Conservation (phyloP, 2,888 invertebrate species). For the Maniola hyperantus region DNA sequence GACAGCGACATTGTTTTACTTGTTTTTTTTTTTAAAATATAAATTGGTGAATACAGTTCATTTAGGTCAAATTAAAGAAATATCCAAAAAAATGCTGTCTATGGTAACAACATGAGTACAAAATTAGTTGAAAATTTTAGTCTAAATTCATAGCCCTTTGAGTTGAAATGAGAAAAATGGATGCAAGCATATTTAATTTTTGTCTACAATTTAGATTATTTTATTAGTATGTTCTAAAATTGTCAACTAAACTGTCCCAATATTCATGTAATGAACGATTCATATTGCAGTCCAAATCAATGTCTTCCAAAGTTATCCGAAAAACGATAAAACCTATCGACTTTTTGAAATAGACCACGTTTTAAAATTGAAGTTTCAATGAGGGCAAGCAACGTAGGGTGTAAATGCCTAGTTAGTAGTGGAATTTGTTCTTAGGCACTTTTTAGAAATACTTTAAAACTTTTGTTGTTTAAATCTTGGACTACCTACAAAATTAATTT, state of each 20-base stretch:
- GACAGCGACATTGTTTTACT: constrained; percentile 3
- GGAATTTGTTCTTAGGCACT: too few relatives aligned
- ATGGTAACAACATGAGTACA: neutral
- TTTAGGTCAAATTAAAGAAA: neutral
- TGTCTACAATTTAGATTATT: neutral
- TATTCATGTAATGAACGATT: neutral
- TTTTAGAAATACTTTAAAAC: too few relatives aligned
- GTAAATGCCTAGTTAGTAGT: too few relatives aligned
- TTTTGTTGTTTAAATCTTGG: too few relatives aligned
- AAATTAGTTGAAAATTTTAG: constrained; percentile 11
- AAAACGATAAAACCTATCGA: neutral
- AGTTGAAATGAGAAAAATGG: neutral
- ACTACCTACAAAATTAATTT: too few relatives aligned
- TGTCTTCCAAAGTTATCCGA: neutral
- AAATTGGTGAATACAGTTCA: neutral
- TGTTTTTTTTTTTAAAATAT: neutral
- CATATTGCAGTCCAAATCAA: neutral
- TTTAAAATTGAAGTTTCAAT: too few relatives aligned
- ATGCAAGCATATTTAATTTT: constrained; percentile 3
- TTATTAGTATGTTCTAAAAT: neutral
- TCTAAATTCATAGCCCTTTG: neutral
- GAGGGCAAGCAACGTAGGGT: too few relatives aligned
- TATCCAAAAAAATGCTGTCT: neutral
- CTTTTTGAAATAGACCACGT: too few relatives aligned
- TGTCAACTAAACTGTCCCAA: neutral